phyloP scores from a whole-genome alignment of 1,140 invertebrate species.

The Zaprionus capensis region DNA sequence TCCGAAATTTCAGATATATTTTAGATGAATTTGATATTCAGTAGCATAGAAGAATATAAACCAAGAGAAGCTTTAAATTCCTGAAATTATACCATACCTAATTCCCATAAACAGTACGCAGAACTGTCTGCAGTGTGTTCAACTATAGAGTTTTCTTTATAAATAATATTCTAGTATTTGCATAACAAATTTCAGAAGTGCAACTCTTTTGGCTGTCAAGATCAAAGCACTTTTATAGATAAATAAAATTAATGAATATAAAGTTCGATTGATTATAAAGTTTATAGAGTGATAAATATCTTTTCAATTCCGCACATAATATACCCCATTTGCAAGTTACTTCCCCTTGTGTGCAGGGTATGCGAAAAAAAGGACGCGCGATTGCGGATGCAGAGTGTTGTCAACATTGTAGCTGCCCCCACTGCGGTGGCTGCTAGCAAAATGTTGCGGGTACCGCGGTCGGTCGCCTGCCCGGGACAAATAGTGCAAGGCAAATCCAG shows the following conservation, averaged over 20 bases:
- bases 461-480: conserved; percentile 41
- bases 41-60: too few species aligned
- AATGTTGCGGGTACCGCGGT: conserved; percentile 67
- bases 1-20: too few species aligned
- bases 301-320: background rate
- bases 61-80: too few species aligned
- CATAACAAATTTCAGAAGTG: background rate
- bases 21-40: too few species aligned
- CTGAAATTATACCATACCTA: too few species aligned
- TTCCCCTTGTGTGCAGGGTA: background rate
- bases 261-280: too few species aligned
- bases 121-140: too few species aligned
- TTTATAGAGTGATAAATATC: too few species aligned
- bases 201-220: background rate
- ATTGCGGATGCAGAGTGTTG: conserved; percentile 33
- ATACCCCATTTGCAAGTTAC: background rate
- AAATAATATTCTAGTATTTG: background rate
- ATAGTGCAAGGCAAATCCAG: conserved; percentile 71
- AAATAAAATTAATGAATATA: too few species aligned
- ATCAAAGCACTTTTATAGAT: background rate
- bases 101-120: too few species aligned
- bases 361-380: background rate
- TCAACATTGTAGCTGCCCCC: conserved; percentile 71
- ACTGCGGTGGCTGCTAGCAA: conserved; percentile 70
- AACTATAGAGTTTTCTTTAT: too few species aligned